Conservation (phyloP, 2,797 vertebrate genomes). For the Squalus acanthias region DNA sequence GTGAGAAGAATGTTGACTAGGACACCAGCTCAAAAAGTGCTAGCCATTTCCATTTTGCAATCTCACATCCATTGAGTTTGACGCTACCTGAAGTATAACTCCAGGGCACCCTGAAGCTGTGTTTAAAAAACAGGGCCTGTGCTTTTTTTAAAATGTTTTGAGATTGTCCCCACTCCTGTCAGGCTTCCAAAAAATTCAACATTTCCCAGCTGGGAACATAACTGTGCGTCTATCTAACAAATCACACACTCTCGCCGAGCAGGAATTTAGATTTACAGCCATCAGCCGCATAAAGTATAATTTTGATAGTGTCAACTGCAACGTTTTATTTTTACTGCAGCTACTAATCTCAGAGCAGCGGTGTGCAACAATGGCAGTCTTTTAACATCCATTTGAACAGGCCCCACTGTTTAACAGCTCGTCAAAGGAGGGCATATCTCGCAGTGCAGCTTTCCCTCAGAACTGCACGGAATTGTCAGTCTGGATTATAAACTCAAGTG, state of each 20-base stretch:
- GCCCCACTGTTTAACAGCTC: neutral
- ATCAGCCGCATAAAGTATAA: neutral
- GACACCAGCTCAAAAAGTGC: no score
- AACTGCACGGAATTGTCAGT: neutral
- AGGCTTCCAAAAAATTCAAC: neutral
- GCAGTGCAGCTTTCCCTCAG: neutral
- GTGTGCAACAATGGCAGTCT: neutral
- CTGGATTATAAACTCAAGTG: neutral
- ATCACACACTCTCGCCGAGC: neutral
- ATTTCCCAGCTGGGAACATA: neutral
- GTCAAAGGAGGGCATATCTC: neutral
- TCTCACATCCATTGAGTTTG: neutral
- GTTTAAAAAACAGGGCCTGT: neutral
- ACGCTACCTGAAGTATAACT: neutral
- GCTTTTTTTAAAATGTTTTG: neutral
- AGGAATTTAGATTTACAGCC: neutral
- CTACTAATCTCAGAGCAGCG: neutral
- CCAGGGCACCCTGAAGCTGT: neutral
- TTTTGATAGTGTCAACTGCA: neutral
- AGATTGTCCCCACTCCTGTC: neutral
- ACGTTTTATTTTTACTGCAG: neutral
- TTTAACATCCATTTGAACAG: neutral
- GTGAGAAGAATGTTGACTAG: no score
- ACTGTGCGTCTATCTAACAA: neutral
- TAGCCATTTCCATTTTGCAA: neutral